Evolutionary conservation across 2,888 invertebrate genomes (phyloP), one percentile per base, ranked within the genome.

Genomic region (Ernsta delagoae): DNA sequence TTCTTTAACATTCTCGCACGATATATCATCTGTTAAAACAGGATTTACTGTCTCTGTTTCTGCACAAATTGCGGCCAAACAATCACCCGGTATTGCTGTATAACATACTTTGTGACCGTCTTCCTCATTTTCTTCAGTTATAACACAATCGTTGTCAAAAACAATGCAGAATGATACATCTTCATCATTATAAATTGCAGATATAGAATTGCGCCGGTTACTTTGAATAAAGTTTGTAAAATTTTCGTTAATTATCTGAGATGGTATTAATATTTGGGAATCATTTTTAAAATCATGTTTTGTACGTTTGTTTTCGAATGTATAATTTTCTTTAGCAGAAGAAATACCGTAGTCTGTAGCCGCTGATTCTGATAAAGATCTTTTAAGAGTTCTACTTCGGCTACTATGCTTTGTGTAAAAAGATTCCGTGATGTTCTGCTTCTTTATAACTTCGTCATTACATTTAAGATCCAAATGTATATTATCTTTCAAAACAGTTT

Each of bases 121-220:
- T 41, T 81, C 85, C 39, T 83, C 85, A 72, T 78, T 82, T 78
- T 87, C 90, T 76, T 89, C 87, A 2, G 86, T 78, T 73, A 92
- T 82, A 73, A 92, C 86, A 72, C 89, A 88, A 73, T 86, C 83
- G 73, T 92, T 82, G 70, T 90, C 90, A 73, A 92, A 91, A 57
- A 91, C 78, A 73, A 93, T 92, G 75, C 91, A 92, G 78, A 89
- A 86, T 0, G 90, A 88, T 43, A 92, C 84, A 80, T 87, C 87
- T 70, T 88, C 87, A 75, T 87, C 89, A 68, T 87, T 86, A 75
- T 85, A 87, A 57, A 87, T 74, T 53, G 89, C 82, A 48, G 90
- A 88, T 71, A 92, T 82, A 31, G 92, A 93, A 77, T 92, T 92
- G 72, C 93, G 81, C 70, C 93, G 80, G 76, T 85, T 87, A 75